A percentile compares a stretch with the other conserved stretches of the same genome.
Conservation (phyloP, 2,888 invertebrate genomes). For the Leptinotarsa tumamoca region DNA sequence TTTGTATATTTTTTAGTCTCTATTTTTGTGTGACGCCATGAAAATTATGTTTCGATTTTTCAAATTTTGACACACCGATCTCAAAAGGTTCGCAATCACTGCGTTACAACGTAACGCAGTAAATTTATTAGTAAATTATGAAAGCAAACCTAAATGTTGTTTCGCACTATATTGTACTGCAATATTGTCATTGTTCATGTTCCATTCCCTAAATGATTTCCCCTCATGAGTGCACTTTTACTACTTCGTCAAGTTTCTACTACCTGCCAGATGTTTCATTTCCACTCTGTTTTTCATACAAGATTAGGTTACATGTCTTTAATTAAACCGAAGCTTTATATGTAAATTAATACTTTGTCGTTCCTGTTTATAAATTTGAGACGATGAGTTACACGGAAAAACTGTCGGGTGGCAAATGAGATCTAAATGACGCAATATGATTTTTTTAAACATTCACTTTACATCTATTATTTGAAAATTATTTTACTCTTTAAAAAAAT, state of each 20-base stretch:
- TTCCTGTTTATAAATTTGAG: constrained; percentile 7
- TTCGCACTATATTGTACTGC: too few relatives aligned
- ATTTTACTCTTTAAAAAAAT: too few relatives aligned
- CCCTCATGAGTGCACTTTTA: constrained; percentile 29
- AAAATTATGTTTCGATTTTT: too few relatives aligned
- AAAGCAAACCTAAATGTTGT: too few relatives aligned
- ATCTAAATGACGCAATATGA: neutral
- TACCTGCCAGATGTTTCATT: constrained; percentile 30
- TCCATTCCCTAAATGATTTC: constrained; percentile 41
- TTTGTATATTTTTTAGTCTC: too few relatives aligned
- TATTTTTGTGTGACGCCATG: too few relatives aligned
- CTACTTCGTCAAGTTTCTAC: constrained; percentile 28
- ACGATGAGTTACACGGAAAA: neutral
- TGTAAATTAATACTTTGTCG: constrained; percentile 28
- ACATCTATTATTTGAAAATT: too few relatives aligned
- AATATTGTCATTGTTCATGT: neutral
- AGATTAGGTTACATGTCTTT: constrained; percentile 28
- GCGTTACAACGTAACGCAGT: too few relatives aligned
- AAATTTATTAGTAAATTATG: too few relatives aligned
- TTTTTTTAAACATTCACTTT: too few relatives aligned
- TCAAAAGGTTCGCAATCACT: too few relatives aligned
- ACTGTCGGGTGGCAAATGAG: neutral
- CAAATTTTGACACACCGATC: too few relatives aligned
- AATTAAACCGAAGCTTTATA: constrained; percentile 27
- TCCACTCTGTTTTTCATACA: constrained; percentile 21